These are phyloP conservation scores for Gadopsis marmoratus DNA, from an alignment of 2,797 vertebrate species.

Conservation along the genomic window DNA sequence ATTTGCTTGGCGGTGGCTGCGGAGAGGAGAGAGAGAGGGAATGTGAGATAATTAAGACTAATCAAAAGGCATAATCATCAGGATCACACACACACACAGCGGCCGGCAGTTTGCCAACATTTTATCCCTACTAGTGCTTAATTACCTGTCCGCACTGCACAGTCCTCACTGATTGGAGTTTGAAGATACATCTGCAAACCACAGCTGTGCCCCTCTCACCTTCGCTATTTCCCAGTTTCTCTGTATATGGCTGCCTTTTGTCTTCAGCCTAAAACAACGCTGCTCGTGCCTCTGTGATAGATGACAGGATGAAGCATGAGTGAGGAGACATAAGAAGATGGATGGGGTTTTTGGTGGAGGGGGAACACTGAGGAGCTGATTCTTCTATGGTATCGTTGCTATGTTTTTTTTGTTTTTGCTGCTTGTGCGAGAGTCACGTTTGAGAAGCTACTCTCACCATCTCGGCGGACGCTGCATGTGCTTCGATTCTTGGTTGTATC, in stretches of 20 bases:
- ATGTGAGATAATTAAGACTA: constrained; percentile 50
- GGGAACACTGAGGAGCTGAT: constrained; percentile 14
- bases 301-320: constrained; percentile 38
- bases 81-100: constrained; percentile 2
- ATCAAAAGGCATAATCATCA: constrained; percentile 64
- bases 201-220: constrained; percentile 47
- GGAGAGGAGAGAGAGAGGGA: constrained; percentile 18
- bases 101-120: constrained; percentile 48
- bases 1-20: constrained; percentile 4
- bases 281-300: constrained; percentile 34
- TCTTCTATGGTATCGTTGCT: constrained; percentile 2
- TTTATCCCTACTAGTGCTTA: constrained; percentile 50
- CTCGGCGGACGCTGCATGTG: not conserved
- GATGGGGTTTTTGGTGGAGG: constrained; percentile 28
- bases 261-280: constrained; percentile 41
- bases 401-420: not conserved
- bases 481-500: constrained; percentile 21
- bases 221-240: constrained; percentile 19
- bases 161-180: constrained; percentile 46
- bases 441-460: not conserved
- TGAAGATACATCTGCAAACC: constrained; percentile 50
- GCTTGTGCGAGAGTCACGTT: constrained; percentile 22
- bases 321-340: constrained; percentile 35
- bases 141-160: constrained; percentile 50
- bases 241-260: constrained; percentile 27